phyloP scores from a whole-genome alignment of 2,888 invertebrate genomes.

The Eledona agricola region DNA sequence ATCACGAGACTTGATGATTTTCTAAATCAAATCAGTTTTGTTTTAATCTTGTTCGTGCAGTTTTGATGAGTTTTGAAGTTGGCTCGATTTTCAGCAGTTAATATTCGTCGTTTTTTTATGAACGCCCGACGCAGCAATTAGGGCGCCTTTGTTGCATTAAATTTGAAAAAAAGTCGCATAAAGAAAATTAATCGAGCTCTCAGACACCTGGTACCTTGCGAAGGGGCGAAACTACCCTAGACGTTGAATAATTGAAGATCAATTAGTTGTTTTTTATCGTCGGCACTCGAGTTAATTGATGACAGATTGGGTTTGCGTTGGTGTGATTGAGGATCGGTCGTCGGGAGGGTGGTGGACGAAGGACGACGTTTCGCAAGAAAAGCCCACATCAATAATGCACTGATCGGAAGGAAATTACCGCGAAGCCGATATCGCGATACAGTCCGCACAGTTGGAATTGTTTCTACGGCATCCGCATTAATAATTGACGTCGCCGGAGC shows the following conservation, averaged over 20 bases:
- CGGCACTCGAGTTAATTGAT: constrained; percentile 32
- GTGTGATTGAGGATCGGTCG: constrained; percentile 4
- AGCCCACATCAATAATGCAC: constrained; percentile 43
- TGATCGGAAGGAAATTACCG: constrained; percentile 44
- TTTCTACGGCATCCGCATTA: constrained; percentile 39
- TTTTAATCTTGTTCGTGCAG: no score
- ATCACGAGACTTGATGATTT: no score
- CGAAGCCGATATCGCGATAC: constrained; percentile 46
- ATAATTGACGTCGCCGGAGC: constrained; percentile 39
- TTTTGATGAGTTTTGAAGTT: no score
- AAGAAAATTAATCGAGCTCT: constrained; percentile 33
- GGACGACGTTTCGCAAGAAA: background rate
- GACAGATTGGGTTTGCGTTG: constrained; percentile 40
- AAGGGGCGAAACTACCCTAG: constrained; percentile 5
- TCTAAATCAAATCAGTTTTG: no score
- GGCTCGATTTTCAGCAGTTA: no score
- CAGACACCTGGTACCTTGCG: constrained; percentile 30
- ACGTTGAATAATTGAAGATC: constrained; percentile 37
- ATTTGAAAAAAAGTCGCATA: constrained; percentile 33
- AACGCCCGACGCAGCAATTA: background rate
- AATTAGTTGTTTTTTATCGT: constrained; percentile 37
- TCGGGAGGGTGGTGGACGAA: constrained; percentile 2
- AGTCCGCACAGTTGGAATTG: constrained; percentile 34
- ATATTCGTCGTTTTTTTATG: background rate
- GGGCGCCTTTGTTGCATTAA: constrained; percentile 16